These are phyloP conservation scores for Engraulis encrasicolus DNA, from an alignment of 2,113 vertebrate species.

Conservation along the genomic window DNA sequence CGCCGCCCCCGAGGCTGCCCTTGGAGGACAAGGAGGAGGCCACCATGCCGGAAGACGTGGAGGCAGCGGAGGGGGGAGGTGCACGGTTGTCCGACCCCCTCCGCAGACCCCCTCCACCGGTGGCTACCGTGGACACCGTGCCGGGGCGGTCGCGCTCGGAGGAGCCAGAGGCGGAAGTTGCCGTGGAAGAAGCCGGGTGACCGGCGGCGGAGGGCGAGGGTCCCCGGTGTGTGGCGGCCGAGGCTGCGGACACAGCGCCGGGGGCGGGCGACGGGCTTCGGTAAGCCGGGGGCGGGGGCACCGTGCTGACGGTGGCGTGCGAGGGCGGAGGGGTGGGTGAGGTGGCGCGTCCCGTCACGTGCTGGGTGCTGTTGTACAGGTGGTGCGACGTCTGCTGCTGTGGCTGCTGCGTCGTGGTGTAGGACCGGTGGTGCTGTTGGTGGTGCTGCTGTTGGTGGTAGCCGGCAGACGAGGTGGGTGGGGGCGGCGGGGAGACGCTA, in stretches of 20 bases:
- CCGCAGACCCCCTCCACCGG: constrained; percentile 48
- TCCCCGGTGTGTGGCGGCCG: constrained; percentile 58
- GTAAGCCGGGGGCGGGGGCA: constrained; percentile 66
- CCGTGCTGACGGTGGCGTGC: constrained; percentile 51
- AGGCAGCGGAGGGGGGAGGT: constrained; percentile 47
- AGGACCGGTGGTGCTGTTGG: constrained; percentile 72
- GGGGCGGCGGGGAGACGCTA: constrained; percentile 74
- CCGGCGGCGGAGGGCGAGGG: constrained; percentile 60
- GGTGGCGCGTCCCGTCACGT: constrained; percentile 58
- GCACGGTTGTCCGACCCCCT: constrained; percentile 65
- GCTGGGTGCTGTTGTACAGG: constrained; percentile 72
- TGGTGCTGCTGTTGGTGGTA: constrained; percentile 64
- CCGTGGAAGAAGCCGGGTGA: too few relatives aligned
- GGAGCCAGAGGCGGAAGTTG: constrained; percentile 67
- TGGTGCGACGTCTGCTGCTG: constrained; percentile 67
- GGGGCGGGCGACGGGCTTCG: constrained; percentile 56
- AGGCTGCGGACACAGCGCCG: constrained; percentile 57
- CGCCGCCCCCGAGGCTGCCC: too few relatives aligned
- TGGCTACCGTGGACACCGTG: constrained; percentile 57
- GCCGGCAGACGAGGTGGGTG: constrained; percentile 59
- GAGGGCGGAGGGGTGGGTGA: constrained; percentile 72
- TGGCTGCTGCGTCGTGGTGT: constrained; percentile 72
- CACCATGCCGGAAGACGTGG: too few relatives aligned
- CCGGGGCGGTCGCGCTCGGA: constrained; percentile 51
- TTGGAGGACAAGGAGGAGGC: constrained; percentile 55